phyloP scores from a whole-genome alignment of 2,888 invertebrate genomes.

The Exephanes ischioxanthus region DNA sequence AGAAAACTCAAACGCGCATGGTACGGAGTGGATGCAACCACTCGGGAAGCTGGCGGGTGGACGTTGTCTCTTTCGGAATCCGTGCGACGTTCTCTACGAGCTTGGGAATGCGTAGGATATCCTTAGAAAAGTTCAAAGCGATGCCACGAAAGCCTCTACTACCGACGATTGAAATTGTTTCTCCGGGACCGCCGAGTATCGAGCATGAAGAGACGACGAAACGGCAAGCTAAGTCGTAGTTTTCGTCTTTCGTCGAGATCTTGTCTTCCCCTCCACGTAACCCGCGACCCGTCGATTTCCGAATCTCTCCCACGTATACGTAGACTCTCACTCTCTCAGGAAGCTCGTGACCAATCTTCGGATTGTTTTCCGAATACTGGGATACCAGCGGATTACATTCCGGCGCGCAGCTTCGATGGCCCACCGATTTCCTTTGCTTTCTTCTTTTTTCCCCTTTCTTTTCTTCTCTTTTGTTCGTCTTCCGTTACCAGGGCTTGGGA shows the following conservation, averaged over 20 bases:
- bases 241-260: slow-evolving; percentile 14
- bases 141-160: slow-evolving; percentile 63
- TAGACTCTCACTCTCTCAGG: not conserved
- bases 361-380: slow-evolving; percentile 76
- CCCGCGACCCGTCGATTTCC: slow-evolving; percentile 62
- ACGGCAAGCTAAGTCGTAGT: not conserved
- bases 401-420: slow-evolving; percentile 68
- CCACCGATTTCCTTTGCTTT: slow-evolving; percentile 27
- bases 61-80: slow-evolving; percentile 26
- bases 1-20: slow-evolving; percentile 44
- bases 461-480: slow-evolving; percentile 25
- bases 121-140: slow-evolving; percentile 82
- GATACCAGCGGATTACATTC: slow-evolving; percentile 81
- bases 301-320: slow-evolving; percentile 41
- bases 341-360: slow-evolving; percentile 74
- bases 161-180: slow-evolving; percentile 83
- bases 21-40: slow-evolving; percentile 10
- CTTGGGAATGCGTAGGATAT: slow-evolving; percentile 78
- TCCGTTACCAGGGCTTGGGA: not conserved
- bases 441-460: slow-evolving; percentile 40
- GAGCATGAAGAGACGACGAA: slow-evolving; percentile 46
- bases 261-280: slow-evolving; percentile 38
- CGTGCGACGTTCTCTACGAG: slow-evolving; percentile 52
- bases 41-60: not conserved
- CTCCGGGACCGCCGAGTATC: slow-evolving; percentile 69